Conservation (phyloP, 2,113 vertebrate genomes). For the Apistogramma diplotaenia region DNA sequence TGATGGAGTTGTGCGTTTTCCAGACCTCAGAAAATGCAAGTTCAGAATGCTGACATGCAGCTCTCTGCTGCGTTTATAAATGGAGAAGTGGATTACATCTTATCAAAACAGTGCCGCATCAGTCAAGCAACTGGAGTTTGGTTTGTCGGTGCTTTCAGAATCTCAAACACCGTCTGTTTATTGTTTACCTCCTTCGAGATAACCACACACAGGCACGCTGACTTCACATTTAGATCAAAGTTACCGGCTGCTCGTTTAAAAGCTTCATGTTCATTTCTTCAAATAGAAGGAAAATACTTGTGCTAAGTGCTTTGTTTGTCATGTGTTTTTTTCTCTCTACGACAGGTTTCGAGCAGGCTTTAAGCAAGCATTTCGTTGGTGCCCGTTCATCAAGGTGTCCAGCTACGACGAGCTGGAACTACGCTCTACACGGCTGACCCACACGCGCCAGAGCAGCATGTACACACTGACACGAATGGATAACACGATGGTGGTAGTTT, state of each 20-base stretch:
- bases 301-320: background rate
- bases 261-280: background rate
- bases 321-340: background rate
- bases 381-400: conserved; percentile 91
- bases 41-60: background rate
- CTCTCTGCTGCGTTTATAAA: background rate
- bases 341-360: conserved; percentile 94
- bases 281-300: background rate
- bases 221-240: background rate
- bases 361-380: conserved; percentile 92
- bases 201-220: background rate
- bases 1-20: background rate
- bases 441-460: conserved; percentile 88
- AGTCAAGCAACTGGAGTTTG: background rate
- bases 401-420: conserved; percentile 90
- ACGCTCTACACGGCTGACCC: conserved; percentile 82
- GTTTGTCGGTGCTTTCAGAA: background rate
- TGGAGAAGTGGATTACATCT: background rate
- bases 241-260: background rate
- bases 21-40: background rate
- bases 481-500: conserved; percentile 82
- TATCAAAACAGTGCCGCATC: background rate
- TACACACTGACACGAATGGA: conserved; percentile 91
- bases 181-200: background rate
- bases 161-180: background rate